Conservation (phyloP, 2,797 vertebrate genomes). For the Helarctos malayanus region DNA sequence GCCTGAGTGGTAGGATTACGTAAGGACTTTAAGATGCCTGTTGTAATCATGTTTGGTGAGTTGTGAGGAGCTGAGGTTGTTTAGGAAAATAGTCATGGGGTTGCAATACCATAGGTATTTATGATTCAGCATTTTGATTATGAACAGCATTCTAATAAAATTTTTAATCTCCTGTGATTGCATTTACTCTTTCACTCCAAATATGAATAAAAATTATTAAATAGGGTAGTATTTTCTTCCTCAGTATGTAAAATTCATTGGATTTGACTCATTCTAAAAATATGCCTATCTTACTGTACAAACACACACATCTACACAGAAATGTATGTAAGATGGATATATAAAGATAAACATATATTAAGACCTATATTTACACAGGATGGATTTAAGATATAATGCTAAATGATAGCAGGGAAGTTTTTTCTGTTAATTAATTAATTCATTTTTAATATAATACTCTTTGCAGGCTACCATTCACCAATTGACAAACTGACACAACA, state of each 20-base stretch:
- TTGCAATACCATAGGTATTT: not conserved
- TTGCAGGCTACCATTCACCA: not conserved
- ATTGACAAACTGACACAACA: not conserved
- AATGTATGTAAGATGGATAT: not conserved
- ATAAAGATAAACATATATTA: not conserved
- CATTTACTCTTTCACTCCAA: not conserved
- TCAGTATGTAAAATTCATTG: not conserved
- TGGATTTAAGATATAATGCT: not conserved
- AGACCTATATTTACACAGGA: not conserved
- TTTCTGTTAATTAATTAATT: not conserved
- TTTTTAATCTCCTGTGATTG: constrained; percentile 38
- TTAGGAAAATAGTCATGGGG: not conserved
- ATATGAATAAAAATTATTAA: not conserved
- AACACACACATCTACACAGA: not conserved
- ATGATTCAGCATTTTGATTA: not conserved
- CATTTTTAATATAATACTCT: not conserved
- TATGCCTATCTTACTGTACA: not conserved
- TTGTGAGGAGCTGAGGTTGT: not conserved
- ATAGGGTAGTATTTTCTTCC: not conserved
- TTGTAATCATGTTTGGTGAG: not conserved
- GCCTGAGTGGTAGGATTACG: not conserved
- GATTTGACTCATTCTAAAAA: constrained; percentile 20
- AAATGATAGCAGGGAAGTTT: not conserved
- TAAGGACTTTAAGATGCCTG: not conserved
- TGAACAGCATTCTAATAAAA: not conserved